Evolutionary conservation across 2,888 invertebrate genomes (phyloP), one percentile per base, ranked within the genome.

Genomic region (Cheilosia soror): DNA sequence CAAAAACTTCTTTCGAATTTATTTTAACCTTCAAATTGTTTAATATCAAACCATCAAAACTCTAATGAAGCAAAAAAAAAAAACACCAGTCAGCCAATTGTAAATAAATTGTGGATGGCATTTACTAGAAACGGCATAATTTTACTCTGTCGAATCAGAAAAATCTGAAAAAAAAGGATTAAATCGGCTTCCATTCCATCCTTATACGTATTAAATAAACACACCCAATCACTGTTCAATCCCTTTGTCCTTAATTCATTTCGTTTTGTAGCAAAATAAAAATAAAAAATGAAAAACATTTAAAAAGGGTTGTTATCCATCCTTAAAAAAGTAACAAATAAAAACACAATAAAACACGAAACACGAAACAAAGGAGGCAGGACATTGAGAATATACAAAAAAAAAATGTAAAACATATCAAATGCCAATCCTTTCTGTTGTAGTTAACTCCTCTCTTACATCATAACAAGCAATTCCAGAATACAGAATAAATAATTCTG

Each of bases 391-490:
- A 29, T 7, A 20, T 20, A 58, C 15, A 42, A 55, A 53, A 66
- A 11, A 40, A 62, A 42, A 47, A 53, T 37, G 37, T 37, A 65
- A 71, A 65, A 76, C 65, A 77, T 53, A 72, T 60, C 71, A 65
- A 72, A 77, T 77, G 72, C 51, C 25, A 29, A 51, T 82, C 82
- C 71, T 60, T 82, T 81, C 42, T 37, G 75, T 51, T 81, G 81
- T 81, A 76, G 81, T 71, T 47, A 53, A 63, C 75, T 81, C 77
- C 78, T 78, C 63, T n/a, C 63, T 63, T 73, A 83, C 78, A 83
- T 83, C 78, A 78, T 73, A 83, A 78, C 78, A 78, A 78, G 53
- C 83, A 83, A 83, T 83, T 77, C 68, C 66, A 73, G 51, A 25
- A 15, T 20, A 47, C 58, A 53, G 65, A 82, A 83, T 83, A 72